Percentiles rank a stretch among this genome's conserved stretches.
Evolutionary conservation across 2,797 vertebrate genomes (phyloP).

Genomic region (Neosalanx taihuensis): DNA sequence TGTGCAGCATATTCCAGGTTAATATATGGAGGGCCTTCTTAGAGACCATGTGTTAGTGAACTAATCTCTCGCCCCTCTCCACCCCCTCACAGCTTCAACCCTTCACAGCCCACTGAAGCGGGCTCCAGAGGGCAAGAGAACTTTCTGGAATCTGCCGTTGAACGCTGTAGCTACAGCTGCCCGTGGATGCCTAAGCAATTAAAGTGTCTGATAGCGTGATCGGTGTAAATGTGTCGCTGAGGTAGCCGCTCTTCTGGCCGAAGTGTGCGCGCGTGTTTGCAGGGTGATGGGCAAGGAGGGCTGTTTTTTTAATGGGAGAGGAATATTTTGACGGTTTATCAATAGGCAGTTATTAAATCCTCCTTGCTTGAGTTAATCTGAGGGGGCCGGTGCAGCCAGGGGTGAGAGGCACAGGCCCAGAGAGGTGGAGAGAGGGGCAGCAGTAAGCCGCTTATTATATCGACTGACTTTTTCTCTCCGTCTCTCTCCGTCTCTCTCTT

Average conservation of each 20-base stretch:
- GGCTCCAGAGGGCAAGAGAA: background rate
- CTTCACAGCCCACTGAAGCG: background rate
- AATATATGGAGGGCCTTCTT: background rate
- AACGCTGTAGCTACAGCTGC: background rate
- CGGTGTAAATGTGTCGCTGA: background rate
- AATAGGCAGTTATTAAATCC: conserved; percentile 84
- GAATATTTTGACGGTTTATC: conserved; percentile 85
- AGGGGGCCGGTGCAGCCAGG: conserved; percentile 50
- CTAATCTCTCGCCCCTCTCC: too few species aligned
- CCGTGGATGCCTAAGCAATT: background rate
- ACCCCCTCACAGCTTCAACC: too few species aligned
- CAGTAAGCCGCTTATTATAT: conserved; percentile 99
- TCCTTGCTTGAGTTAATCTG: conserved; percentile 81
- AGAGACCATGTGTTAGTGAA: background rate
- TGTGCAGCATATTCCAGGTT: too few species aligned
- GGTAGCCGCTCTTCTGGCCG: too few species aligned
- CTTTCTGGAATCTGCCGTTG: background rate
- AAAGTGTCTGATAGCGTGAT: conserved; percentile 6
- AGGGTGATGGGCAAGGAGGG: conserved; percentile 48
- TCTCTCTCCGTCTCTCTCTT: conserved; percentile 55
- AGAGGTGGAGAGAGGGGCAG: conserved; percentile 93
- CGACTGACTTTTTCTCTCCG: conserved; percentile 91
- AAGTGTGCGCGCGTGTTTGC: conserved; percentile 23
- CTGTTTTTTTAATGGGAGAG: conserved; percentile 72
- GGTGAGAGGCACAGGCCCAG: conserved; percentile 66